phyloP scores from a whole-genome alignment of 2,113 vertebrate species.

The Parus major region DNA sequence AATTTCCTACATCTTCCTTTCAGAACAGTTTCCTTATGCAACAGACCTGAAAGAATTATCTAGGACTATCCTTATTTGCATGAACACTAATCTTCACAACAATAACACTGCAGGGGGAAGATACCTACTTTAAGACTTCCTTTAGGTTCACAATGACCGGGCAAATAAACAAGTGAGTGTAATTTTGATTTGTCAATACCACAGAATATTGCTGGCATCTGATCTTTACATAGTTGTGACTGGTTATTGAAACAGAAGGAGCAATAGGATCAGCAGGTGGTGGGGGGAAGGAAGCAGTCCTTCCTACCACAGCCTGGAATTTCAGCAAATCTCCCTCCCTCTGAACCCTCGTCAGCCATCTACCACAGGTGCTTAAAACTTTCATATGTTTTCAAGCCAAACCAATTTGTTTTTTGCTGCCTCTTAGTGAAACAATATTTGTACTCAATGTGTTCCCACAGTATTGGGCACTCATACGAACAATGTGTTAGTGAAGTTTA shows the following conservation, averaged over 20 bases:
- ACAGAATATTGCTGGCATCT: not conserved
- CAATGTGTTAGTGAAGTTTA: not conserved
- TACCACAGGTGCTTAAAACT: not conserved
- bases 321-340: not conserved
- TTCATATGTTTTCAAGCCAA: not conserved
- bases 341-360: not conserved
- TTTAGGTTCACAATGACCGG: not conserved
- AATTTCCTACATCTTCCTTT: not conserved
- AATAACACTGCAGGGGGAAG: accelerated
- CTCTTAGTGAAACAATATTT: not conserved
- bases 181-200: not conserved
- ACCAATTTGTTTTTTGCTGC: not conserved
- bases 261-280: not conserved
- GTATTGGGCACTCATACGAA: not conserved
- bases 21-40: not conserved
- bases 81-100: not conserved
- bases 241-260: not conserved
- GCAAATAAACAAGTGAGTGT: not conserved
- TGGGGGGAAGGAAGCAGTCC: accelerated
- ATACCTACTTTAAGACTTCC: not conserved
- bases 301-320: not conserved
- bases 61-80: not conserved
- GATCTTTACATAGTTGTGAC: not conserved
- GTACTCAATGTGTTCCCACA: not conserved
- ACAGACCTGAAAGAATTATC: not conserved